These are phyloP conservation scores for Excalfactoria chinensis DNA, from an alignment of 2,113 vertebrate species.

Conservation along the genomic window DNA sequence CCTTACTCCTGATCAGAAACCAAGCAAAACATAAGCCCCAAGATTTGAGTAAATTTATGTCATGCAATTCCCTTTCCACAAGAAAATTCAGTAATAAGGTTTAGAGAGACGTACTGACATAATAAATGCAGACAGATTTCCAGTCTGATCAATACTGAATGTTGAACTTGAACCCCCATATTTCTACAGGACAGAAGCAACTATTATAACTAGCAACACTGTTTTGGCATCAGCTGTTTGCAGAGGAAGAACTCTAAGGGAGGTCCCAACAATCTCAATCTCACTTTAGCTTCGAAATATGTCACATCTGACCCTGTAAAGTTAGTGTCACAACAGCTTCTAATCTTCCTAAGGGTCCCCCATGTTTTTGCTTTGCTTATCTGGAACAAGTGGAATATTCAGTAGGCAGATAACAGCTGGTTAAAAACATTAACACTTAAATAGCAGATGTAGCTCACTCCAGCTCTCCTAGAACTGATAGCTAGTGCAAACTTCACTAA, in stretches of 20 bases:
- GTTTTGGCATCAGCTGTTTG: neutral
- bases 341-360: neutral
- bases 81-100: neutral
- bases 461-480: neutral
- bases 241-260: neutral
- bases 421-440: neutral
- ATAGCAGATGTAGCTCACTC: neutral
- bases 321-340: neutral
- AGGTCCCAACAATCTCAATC: neutral
- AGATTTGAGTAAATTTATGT: neutral
- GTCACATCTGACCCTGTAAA: neutral
- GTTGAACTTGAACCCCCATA: neutral
- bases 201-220: neutral
- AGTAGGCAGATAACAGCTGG: neutral
- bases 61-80: neutral
- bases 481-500: neutral
- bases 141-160: neutral
- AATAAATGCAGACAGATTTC: neutral
- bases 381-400: neutral
- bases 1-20: neutral
- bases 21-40: neutral
- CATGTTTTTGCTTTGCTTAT: neutral
- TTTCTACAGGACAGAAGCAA: neutral
- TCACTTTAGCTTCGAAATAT: neutral
- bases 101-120: neutral